A percentile compares a stretch with the other conserved stretches of the same genome.
phyloP scores from a whole-genome alignment of 2,797 vertebrate species.

The Scyliorhinus canicula region DNA sequence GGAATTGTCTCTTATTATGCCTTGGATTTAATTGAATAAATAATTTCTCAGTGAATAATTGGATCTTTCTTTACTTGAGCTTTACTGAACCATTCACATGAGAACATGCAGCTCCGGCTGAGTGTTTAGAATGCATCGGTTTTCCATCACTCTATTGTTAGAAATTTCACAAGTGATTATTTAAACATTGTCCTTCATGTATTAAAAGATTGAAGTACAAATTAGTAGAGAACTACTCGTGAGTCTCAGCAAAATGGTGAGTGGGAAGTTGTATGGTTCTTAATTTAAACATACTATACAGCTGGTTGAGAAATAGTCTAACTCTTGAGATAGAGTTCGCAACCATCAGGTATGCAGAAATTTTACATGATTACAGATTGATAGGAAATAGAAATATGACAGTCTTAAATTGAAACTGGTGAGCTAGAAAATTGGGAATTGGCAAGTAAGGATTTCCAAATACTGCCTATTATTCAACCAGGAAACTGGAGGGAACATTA shows the following conservation, averaged over 20 bases:
- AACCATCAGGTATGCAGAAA: background rate
- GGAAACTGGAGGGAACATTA: background rate
- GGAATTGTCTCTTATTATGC: background rate
- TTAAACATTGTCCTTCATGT: background rate
- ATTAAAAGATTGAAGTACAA: background rate
- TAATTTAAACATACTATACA: background rate
- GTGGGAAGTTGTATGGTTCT: background rate
- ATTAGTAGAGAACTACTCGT: background rate
- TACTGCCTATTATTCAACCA: background rate
- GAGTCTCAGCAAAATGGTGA: background rate
- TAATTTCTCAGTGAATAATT: background rate
- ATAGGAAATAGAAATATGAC: background rate
- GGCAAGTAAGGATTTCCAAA: background rate
- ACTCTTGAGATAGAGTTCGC: background rate
- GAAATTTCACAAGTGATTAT: background rate
- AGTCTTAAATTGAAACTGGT: background rate
- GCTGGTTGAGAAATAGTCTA: background rate
- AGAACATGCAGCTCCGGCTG: background rate
- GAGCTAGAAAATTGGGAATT: background rate
- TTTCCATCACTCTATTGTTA: slow-evolving; percentile 3
- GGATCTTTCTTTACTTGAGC: background rate
- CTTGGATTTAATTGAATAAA: background rate
- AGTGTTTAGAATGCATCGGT: background rate
- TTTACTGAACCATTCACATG: background rate
- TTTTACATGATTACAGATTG: background rate